These are phyloP conservation scores for Leptinotarsa lineolata DNA, from an alignment of 1,140 invertebrate species.

Conservation along the genomic window DNA sequence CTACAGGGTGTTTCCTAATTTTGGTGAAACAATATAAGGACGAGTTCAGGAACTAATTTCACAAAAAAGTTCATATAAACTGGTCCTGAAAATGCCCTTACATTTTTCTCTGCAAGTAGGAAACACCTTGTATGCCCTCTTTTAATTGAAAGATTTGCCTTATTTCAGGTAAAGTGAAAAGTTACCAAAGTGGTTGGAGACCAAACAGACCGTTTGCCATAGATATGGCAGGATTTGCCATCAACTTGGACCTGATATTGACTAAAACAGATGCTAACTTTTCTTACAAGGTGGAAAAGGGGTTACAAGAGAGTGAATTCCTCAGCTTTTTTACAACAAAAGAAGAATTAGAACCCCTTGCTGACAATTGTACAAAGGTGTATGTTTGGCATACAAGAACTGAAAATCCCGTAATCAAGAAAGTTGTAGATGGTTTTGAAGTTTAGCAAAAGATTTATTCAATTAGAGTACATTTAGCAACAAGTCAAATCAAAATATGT, in stretches of 20 bases:
- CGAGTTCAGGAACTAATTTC: too few relatives aligned
- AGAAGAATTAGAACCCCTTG: conserved; percentile 85
- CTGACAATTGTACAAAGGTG: conserved; percentile 88
- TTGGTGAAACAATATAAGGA: too few relatives aligned
- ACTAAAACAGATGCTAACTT: conserved; percentile 79
- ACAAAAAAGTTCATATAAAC: too few relatives aligned
- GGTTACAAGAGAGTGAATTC: conserved; percentile 92
- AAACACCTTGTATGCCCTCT: too few relatives aligned
- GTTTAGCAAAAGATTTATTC: conserved; percentile 59
- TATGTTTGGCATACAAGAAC: conserved; percentile 98
- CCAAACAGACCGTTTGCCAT: conserved; percentile 90
- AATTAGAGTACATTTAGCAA: too few relatives aligned
- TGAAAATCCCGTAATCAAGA: conserved; percentile 75
- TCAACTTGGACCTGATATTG: conserved; percentile 82
- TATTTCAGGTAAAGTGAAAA: conserved; percentile 68
- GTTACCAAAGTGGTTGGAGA: conserved; percentile 85
- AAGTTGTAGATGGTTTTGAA: conserved; percentile 77
- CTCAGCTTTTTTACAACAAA: conserved; percentile 77
- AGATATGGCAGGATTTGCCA: conserved; percentile 98
- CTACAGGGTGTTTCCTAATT: too few relatives aligned
- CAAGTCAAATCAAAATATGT: too few relatives aligned
- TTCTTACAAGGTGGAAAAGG: conserved; percentile 80
- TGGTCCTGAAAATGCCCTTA: too few relatives aligned
- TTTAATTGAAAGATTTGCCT: not conserved
- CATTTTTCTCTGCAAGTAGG: too few relatives aligned